Evolutionary conservation across 1,140 invertebrate species (phyloP), one percentile per base, ranked within the genome.

Genomic region (Meloidogyne floridensis): DNA sequence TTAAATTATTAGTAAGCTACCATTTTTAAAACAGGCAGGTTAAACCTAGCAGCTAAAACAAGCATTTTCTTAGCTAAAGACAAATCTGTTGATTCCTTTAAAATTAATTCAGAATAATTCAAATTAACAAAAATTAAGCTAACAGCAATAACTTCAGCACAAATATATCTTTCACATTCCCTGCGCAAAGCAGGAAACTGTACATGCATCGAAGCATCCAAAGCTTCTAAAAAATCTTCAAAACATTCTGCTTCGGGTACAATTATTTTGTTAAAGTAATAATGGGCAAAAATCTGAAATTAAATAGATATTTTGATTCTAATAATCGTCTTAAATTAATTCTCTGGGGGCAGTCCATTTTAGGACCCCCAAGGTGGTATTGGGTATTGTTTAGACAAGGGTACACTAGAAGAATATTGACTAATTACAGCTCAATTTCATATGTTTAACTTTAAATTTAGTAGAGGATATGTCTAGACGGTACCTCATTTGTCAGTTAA

Each of bases 11-110:
- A 32, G 32, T 32, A 32, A 59, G 6, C 0, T 0, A 85, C 84
- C 84, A 85, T 85, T 53, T 85, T 85, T 9, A 85, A 43, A 5
- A 85, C 82, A 18, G 82, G 43, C 11, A 85, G 70, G 11, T 81
- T 73, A 72, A 86, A 85, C 8, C 84, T 76, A 56, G 87, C 84
- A 56, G 84, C 85, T 8, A 85, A 65, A 43, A 85, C 11, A 5
- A 85, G 82, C 80, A 83, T 87, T 72, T 85, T 85, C 75, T 85
- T 86, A 2, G 87, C 82, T 56, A 85, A 83, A 18, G 72, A 59
- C 13, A 77, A 20, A 51, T 85, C 85, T 4, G 85, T 82, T 20
- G 77, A 84, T 65, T 85, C 84, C 84, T 85, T 20, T 47, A 85
- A 85, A 56, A 11, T 11, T 7, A 53, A 76, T 13, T 0, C 18